Evolutionary conservation across 2,888 invertebrate species (phyloP).

Genomic region (Myathropa florea): DNA sequence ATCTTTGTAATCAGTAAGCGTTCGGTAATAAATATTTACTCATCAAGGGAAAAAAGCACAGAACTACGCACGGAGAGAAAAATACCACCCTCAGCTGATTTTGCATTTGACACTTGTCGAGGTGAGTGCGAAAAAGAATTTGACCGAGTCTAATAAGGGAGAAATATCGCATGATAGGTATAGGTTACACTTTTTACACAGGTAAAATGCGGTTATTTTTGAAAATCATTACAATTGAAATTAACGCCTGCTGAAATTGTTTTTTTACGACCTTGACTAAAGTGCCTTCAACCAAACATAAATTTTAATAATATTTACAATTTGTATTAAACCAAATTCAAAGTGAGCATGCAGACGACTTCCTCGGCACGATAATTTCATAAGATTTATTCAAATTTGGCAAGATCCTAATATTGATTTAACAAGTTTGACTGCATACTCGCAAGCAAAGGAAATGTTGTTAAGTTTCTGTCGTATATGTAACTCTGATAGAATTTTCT

Average conservation of each 20-base stretch:
- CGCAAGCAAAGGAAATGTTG: no score
- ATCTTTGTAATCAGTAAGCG: slow-evolving; percentile 73
- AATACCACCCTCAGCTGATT: slow-evolving; percentile 66
- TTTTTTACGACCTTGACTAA: neutral
- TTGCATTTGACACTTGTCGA: slow-evolving; percentile 41
- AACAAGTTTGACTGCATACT: no score
- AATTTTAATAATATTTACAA: no score
- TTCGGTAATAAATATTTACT: slow-evolving; percentile 62
- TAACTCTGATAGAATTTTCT: no score
- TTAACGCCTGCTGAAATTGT: neutral
- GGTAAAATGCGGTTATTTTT: neutral
- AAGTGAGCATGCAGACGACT: no score
- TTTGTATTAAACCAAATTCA: no score
- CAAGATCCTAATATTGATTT: no score
- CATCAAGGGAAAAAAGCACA: slow-evolving; percentile 51
- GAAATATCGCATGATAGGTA: neutral
- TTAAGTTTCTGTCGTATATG: no score
- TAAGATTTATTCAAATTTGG: no score
- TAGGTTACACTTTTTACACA: neutral
- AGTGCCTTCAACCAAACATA: no score
- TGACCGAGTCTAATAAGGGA: neutral
- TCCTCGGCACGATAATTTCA: no score
- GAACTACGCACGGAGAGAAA: slow-evolving; percentile 61
- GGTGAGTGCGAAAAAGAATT: slow-evolving; percentile 1
- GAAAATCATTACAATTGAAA: neutral